These are phyloP conservation scores for Metridium senile DNA, from an alignment of 92 coral and sea anemone species.

Conservation along the genomic window DNA sequence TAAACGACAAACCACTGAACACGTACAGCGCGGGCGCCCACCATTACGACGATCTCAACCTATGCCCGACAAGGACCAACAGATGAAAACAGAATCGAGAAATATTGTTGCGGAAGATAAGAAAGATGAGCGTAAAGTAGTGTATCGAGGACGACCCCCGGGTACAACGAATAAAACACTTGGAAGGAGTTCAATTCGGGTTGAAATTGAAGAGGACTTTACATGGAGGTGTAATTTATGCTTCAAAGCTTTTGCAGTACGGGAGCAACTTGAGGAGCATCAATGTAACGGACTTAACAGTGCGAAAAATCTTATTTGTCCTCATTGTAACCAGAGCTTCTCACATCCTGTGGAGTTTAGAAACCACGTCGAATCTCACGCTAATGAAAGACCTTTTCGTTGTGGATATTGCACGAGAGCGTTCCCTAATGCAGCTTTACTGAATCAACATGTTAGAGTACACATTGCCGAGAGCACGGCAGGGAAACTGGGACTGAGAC, in stretches of 20 bases:
- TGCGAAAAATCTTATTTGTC: conserved; percentile 78
- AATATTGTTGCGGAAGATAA: conserved; percentile 51
- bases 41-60: conserved; percentile 66
- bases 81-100: conserved; percentile 53
- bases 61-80: conserved; percentile 46
- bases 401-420: conserved; percentile 97
- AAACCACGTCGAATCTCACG: conserved; percentile 91
- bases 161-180: conserved; percentile 50
- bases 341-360: conserved; percentile 89
- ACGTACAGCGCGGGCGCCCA: conserved; percentile 84
- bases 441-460: conserved; percentile 95
- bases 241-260: conserved; percentile 83
- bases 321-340: conserved; percentile 87
- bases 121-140: conserved; percentile 63
- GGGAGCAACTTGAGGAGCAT: conserved; percentile 84
- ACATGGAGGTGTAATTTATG: conserved; percentile 93
- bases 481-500: conserved; percentile 54
- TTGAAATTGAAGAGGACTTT: conserved; percentile 76
- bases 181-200: conserved; percentile 39
- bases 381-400: conserved; percentile 93
- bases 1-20: conserved; percentile 67
- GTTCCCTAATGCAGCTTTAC: conserved; percentile 79
- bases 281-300: conserved; percentile 74
- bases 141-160: conserved; percentile 70
- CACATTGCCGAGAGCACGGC: conserved; percentile 77